Conservation (phyloP, 2,888 invertebrate genomes). For the Lycia hirtaria region DNA sequence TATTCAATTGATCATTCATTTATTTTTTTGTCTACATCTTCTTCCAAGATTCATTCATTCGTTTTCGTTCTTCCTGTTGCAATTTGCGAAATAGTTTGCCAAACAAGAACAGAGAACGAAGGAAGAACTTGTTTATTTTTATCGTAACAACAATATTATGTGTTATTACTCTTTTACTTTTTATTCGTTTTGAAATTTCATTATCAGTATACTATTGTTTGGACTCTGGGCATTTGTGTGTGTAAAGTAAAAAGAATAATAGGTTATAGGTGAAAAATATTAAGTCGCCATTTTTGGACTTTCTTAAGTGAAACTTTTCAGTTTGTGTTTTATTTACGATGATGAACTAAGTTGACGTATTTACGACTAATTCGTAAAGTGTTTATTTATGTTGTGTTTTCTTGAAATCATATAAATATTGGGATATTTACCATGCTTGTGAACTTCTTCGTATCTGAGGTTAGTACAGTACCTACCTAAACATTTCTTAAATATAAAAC, state of each 20-base stretch:
- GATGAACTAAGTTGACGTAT: slow-evolving; percentile 32
- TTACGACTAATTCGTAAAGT: slow-evolving; percentile 33
- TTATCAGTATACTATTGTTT: neutral
- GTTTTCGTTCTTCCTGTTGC: slow-evolving; percentile 15
- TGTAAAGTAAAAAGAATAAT: neutral
- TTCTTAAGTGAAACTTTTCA: slow-evolving; percentile 53
- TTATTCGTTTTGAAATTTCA: slow-evolving; percentile 8
- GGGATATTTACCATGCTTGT: slow-evolving; percentile 52
- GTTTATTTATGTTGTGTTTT: slow-evolving; percentile 35
- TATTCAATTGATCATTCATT: too few species aligned
- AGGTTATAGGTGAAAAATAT: slow-evolving; percentile 41
- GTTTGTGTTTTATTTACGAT: slow-evolving; percentile 47
- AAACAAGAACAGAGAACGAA: slow-evolving; percentile 18
- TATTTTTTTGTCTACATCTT: too few species aligned
- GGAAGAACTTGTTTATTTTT: slow-evolving; percentile 29
- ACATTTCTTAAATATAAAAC: neutral
- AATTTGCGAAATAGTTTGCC: slow-evolving; percentile 38
- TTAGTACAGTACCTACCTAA: slow-evolving; percentile 43
- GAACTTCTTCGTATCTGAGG: slow-evolving; percentile 55
- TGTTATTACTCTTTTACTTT: slow-evolving; percentile 9
- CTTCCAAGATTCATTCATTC: neutral
- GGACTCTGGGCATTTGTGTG: too few species aligned
- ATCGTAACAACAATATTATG: slow-evolving; percentile 12
- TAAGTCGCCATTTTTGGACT: slow-evolving; percentile 61
- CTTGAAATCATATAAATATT: slow-evolving; percentile 1